phyloP scores from a whole-genome alignment of 2,113 vertebrate genomes.

The Meriones unguiculatus region DNA sequence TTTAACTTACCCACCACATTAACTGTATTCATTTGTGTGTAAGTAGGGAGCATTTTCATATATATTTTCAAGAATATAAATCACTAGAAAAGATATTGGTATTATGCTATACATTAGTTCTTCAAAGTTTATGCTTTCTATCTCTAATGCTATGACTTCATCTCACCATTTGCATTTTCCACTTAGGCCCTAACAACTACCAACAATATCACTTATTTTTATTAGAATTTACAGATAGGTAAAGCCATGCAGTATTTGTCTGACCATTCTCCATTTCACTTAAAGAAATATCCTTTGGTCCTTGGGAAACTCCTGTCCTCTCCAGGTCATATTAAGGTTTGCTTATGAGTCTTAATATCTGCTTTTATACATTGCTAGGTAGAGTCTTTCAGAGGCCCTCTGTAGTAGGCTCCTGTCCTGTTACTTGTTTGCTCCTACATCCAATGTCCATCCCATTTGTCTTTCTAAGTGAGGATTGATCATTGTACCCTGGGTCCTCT shows the following conservation, averaged over 20 bases:
- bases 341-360: no score
- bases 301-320: no score
- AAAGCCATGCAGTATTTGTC: not conserved
- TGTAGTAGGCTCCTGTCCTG: no score
- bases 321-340: no score
- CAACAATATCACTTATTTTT: not conserved
- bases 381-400: no score
- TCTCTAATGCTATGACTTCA: not conserved
- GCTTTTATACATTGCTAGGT: no score
- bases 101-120: not conserved
- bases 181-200: not conserved
- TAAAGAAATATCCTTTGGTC: not conserved
- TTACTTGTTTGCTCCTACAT: no score
- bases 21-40: not conserved
- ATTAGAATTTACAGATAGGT: not conserved
- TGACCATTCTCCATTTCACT: not conserved
- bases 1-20: not conserved
- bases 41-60: not conserved
- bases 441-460: no score
- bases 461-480: no score
- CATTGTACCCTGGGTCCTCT: no score
- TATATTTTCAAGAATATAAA: not conserved
- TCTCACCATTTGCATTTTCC: not conserved
- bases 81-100: not conserved
- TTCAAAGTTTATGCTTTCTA: not conserved